A percentile compares a stretch with the other conserved stretches of the same genome.
Conservation (phyloP, 2,797 vertebrate species). For the Sphenopsis melanotis region DNA sequence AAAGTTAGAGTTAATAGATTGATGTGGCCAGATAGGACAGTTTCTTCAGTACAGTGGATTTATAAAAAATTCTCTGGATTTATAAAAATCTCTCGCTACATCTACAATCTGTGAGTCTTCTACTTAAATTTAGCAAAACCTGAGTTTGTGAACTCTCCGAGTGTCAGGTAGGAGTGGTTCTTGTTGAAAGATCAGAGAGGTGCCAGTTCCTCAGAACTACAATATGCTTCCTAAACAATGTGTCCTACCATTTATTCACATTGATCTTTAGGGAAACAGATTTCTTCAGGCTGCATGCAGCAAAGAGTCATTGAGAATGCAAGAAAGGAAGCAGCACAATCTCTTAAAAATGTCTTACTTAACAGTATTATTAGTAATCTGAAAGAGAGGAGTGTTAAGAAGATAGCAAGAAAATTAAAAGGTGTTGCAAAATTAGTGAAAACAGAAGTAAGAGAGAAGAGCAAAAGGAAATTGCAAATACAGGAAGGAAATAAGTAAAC, state of each 20-base stretch:
- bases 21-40: background rate
- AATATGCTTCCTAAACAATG: background rate
- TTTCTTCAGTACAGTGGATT: background rate
- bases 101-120: background rate
- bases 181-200: background rate
- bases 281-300: background rate
- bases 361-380: background rate
- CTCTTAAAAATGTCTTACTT: background rate
- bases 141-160: background rate
- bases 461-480: background rate
- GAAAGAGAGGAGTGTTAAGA: background rate
- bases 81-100: background rate
- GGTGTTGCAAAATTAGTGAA: background rate
- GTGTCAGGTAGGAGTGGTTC: background rate
- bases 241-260: background rate
- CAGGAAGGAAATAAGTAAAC: background rate
- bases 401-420: background rate
- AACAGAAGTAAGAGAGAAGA: background rate
- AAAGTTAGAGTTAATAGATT: background rate
- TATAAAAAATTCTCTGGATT: background rate
- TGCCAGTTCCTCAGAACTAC: background rate
- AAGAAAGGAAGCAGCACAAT: background rate
- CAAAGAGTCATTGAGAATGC: background rate
- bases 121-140: background rate
- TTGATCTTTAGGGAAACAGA: background rate